Evolutionary conservation across 2,888 invertebrate genomes (phyloP).

Genomic region (Dysmachus trigonus): DNA sequence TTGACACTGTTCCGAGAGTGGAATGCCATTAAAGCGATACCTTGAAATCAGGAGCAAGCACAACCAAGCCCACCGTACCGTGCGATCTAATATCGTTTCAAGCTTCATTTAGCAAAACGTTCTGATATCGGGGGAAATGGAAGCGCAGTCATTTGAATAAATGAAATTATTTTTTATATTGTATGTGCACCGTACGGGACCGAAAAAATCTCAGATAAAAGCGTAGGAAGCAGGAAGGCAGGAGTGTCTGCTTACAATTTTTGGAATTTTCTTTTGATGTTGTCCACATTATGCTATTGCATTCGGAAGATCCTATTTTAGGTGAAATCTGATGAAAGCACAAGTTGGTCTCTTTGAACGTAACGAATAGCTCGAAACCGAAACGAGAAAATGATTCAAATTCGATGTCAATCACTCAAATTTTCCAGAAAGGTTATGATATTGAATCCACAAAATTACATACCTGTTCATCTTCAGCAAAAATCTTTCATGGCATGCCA

Average conservation of each 20-base stretch:
- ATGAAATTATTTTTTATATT: conserved; percentile 19
- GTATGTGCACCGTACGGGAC: not conserved
- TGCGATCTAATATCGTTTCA: conserved; percentile 35
- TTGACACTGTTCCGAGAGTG: conserved; percentile 27
- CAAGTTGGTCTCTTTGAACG: not conserved
- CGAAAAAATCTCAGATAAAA: not conserved
- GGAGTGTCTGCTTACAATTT: not conserved
- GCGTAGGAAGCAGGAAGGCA: not conserved
- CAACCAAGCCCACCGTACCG: not conserved
- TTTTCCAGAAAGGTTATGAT: not conserved
- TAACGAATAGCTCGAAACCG: not conserved
- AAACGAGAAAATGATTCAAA: not conserved
- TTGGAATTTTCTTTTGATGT: not conserved
- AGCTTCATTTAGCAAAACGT: conserved; percentile 27
- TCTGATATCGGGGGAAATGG: not conserved
- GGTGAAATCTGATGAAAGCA: not conserved
- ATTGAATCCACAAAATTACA: not conserved
- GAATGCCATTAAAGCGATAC: conserved; percentile 28
- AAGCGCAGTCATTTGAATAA: conserved; percentile 32
- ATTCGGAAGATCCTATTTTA: not conserved
- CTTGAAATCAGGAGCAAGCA: conserved; percentile 18
- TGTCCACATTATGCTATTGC: not conserved
- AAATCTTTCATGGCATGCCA: not conserved
- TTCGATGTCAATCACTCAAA: not conserved
- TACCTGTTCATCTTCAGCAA: not conserved